Base-by-base conservation (phyloP, 1,140 invertebrate genomes). In the Hermetia illucens region DNA sequence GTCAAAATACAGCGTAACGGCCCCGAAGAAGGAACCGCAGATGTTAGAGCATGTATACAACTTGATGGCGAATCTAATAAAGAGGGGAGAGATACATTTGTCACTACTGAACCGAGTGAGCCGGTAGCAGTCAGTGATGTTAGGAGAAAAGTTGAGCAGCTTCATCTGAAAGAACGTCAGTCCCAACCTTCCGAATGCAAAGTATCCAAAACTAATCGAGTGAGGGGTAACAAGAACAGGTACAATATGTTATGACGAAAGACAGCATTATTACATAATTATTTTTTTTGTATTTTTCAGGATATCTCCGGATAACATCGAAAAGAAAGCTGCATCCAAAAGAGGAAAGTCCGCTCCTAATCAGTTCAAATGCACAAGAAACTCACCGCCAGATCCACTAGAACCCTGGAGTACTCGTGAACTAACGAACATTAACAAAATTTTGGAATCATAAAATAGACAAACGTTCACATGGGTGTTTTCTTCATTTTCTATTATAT, bases 331-430 rank as follows among this genome's bases (percentile, higher is more conserved):
- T 37, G 21, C 15, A 25, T 4, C 32, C 18, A 27, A 9, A 8
- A 12, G 39, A 19, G 21, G 32, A 37, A 15, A 45, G n/a, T n/a
- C 41, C 34, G 54, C 16, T 42, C 44, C 29, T 37, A 52, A 38
- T 58, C 61, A 37, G 57, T 62, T 18, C 42, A 45, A 40, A 39
- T 43, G 33, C 24, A 33, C 42, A 51, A 45, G 42, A 46, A 37
- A 44, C 46, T 67, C 71, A 3, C 61, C 65, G 9, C 68, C 71
- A 2, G 74, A 79, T 64, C 75, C 75, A 8, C 54, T 79, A 35
- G 74, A 80, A 49, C 72, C 77, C 2, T 82, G 79, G 79, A 81
- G 77, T 53, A 79, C 74, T 15, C 65, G 71, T 40, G 70, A 66
- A 42, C 74, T 82, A 44, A 69, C 72, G 38, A 74, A 74, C 55